Conservation (phyloP, 2,797 vertebrate genomes). For the Gouania willdenowi region DNA sequence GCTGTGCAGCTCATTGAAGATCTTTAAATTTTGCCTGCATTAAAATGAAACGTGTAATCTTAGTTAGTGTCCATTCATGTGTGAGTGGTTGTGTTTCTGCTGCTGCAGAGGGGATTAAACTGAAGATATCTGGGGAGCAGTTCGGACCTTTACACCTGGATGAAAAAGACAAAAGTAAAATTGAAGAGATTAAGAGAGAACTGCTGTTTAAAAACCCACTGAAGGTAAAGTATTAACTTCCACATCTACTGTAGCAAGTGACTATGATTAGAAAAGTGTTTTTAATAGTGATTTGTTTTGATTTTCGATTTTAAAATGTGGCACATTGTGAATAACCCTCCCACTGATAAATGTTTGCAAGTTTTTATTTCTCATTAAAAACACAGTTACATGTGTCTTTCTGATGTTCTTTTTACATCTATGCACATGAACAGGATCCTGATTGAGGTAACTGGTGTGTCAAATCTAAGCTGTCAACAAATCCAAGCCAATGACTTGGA, state of each 20-base stretch:
- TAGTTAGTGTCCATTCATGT: no score
- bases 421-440: conserved; percentile 35
- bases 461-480: conserved; percentile 12
- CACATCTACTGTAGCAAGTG: background rate
- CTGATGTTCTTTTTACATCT: conserved; percentile 26
- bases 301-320: no score
- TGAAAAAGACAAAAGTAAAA: conserved; percentile 74
- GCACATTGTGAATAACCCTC: no score
- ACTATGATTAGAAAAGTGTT: no score
- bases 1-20: no score
- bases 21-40: no score
- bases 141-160: conserved; percentile 69
- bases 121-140: conserved; percentile 70
- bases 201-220: conserved; percentile 63
- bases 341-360: no score
- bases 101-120: conserved; percentile 78
- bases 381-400: conserved; percentile 27
- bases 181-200: conserved; percentile 83
- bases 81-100: background rate
- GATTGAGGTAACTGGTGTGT: conserved; percentile 59
- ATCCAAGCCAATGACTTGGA: background rate
- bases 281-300: no score
- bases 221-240: conserved; percentile 50
- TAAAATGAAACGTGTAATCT: no score
- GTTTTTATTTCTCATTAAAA: no score